Conservation (phyloP, 2,113 vertebrate species). For the Eupsittula cactorum region DNA sequence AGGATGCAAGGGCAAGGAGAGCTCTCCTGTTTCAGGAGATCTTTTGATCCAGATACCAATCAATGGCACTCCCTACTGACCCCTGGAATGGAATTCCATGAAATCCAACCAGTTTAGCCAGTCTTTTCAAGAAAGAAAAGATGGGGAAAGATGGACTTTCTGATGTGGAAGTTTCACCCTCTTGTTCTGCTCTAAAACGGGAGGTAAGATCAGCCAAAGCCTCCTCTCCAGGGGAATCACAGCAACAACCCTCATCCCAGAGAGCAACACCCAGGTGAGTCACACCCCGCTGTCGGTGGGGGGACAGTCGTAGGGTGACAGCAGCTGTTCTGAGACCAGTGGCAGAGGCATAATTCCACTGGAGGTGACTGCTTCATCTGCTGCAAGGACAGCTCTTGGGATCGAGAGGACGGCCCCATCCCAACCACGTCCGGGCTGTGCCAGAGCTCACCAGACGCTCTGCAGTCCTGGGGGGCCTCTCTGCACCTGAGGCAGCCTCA, state of each 20-base stretch:
- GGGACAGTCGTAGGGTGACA: background rate
- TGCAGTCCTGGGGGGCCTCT: background rate
- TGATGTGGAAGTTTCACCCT: background rate
- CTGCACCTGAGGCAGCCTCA: background rate
- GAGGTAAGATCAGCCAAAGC: background rate
- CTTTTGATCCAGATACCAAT: background rate
- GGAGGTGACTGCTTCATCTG: background rate
- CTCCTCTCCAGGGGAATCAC: background rate
- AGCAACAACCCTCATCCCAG: background rate
- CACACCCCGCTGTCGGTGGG: rapidly evolving
- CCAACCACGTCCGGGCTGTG: background rate
- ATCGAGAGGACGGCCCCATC: background rate
- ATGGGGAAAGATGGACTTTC: background rate
- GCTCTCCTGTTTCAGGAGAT: background rate
- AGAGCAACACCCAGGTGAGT: background rate
- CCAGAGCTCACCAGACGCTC: background rate
- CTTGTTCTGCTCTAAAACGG: background rate
- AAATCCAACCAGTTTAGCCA: background rate
- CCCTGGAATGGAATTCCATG: background rate
- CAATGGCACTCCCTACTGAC: background rate
- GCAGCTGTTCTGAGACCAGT: background rate
- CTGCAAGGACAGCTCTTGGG: background rate
- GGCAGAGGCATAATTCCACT: no score
- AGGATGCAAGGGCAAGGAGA: background rate
- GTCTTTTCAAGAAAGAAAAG: background rate